Percentiles rank a stretch among this genome's conserved stretches.
Evolutionary conservation across 2,888 invertebrate genomes (phyloP).

Genomic region (Alloplasta piceator): DNA sequence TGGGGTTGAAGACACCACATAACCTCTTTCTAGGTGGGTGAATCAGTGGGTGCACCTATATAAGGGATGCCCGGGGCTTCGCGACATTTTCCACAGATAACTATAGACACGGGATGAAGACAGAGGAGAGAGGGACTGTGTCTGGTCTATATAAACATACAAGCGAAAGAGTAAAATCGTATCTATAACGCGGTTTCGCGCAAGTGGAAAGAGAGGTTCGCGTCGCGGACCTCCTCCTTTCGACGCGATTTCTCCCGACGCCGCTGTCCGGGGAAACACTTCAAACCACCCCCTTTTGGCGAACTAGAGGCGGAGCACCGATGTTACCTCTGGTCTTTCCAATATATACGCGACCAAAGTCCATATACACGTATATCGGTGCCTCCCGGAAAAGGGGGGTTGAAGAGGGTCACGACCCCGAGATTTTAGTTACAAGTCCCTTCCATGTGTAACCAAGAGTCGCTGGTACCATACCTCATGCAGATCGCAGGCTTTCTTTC

Average conservation of each 20-base stretch:
- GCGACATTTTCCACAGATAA: constrained; percentile 23
- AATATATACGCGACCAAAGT: no score
- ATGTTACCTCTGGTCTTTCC: neutral
- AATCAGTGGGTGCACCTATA: constrained; percentile 31
- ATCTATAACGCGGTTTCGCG: constrained; percentile 55
- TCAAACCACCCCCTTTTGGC: constrained; percentile 41
- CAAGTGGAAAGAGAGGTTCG: constrained; percentile 67
- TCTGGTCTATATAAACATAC: no score
- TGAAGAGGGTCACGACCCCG: constrained; percentile 46
- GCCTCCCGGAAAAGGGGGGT: constrained; percentile 26
- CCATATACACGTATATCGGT: no score
- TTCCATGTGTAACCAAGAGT: constrained; percentile 35
- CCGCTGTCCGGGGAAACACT: constrained; percentile 12
- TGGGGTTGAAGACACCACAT: constrained; percentile 1
- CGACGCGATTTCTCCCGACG: constrained; percentile 45
- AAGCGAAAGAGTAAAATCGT: neutral
- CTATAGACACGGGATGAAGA: neutral
- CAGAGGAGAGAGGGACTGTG: no score
- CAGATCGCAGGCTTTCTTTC: no score
- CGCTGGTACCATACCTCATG: no score
- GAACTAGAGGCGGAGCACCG: constrained; percentile 67
- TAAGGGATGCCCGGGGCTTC: constrained; percentile 38
- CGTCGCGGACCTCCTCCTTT: constrained; percentile 67
- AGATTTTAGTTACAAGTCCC: constrained; percentile 2
- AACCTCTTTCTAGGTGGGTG: constrained; percentile 19